phyloP scores from a whole-genome alignment of 2,888 invertebrate genomes.

The Neoaliturus tenellus region DNA sequence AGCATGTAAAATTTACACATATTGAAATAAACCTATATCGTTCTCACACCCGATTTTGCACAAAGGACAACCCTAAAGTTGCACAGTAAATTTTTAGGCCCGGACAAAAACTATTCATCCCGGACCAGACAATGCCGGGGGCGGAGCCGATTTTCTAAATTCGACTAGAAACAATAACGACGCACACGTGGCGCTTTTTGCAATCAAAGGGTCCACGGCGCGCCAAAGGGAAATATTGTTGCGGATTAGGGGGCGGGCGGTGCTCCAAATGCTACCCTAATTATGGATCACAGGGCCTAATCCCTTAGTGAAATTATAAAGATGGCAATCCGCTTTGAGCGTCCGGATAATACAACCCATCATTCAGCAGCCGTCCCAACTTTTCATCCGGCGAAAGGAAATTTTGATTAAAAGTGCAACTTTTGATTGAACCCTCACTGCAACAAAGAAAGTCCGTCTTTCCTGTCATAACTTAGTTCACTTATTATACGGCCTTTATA shows the following conservation, averaged over 20 bases:
- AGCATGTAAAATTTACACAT: too few relatives aligned
- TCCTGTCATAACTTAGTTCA: slow-evolving; percentile 2
- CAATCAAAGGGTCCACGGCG: slow-evolving; percentile 49
- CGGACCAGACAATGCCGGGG: slow-evolving; percentile 18
- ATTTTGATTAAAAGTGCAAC: slow-evolving; percentile 53
- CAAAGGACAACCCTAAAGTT: neutral
- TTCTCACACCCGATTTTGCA: neutral
- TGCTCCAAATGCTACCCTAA: slow-evolving; percentile 48
- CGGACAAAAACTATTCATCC: neutral
- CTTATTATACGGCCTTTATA: neutral
- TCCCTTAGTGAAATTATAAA: slow-evolving; percentile 54
- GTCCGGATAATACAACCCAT: slow-evolving; percentile 32
- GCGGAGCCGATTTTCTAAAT: slow-evolving; percentile 26
- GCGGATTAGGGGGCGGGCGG: slow-evolving; percentile 40
- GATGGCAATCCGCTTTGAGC: slow-evolving; percentile 42
- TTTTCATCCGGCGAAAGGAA: slow-evolving; percentile 37
- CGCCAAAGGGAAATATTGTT: slow-evolving; percentile 50
- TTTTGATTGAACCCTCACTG: slow-evolving; percentile 42
- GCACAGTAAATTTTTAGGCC: neutral
- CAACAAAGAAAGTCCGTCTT: slow-evolving; percentile 37
- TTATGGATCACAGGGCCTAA: slow-evolving; percentile 49
- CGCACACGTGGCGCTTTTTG: slow-evolving; percentile 47
- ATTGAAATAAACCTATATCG: too few relatives aligned
- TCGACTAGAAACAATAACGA: slow-evolving; percentile 43
- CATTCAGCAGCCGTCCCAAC: slow-evolving; percentile 34